Evolutionary conservation across 2,797 vertebrate species (phyloP).

Genomic region (Sebastolobus alascanus): DNA sequence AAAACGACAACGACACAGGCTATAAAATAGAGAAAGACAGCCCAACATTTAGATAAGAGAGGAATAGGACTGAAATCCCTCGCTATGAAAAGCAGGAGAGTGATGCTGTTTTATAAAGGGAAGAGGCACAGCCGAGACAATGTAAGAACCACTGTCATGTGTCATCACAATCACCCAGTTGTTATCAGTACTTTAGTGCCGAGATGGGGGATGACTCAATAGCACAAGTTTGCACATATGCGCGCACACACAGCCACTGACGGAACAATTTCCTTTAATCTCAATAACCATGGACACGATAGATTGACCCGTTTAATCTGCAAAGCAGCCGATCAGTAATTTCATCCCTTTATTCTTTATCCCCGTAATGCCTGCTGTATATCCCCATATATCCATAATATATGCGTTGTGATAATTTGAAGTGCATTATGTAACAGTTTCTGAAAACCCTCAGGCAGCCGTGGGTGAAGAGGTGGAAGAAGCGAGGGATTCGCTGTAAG

Average conservation of each 20-base stretch:
- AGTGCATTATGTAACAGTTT: conserved; percentile 79
- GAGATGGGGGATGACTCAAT: conserved; percentile 70
- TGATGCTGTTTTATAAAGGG: conserved; percentile 46
- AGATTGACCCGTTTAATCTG: conserved; percentile 70
- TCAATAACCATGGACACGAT: conserved; percentile 55
- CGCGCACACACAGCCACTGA: conserved; percentile 27
- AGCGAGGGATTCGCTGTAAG: conserved; percentile 60
- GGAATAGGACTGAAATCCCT: conserved; percentile 30
- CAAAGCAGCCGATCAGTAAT: conserved; percentile 60
- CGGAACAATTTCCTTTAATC: conserved; percentile 62
- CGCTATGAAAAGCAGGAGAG: conserved; percentile 43
- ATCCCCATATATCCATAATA: conserved; percentile 59
- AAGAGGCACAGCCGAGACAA: conserved; percentile 54
- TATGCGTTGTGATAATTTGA: conserved; percentile 77
- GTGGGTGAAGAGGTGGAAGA: conserved; percentile 74
- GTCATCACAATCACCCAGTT: conserved; percentile 76
- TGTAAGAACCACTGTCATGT: conserved; percentile 75
- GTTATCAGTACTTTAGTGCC: conserved; percentile 68
- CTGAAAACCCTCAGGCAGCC: conserved; percentile 68
- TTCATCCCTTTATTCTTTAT: conserved; percentile 58
- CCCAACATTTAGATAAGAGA: conserved; percentile 48
- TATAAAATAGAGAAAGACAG: conserved; percentile 50
- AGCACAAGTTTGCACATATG: conserved; percentile 56
- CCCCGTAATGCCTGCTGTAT: conserved; percentile 5
- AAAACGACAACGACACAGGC: conserved; percentile 39